Base-by-base conservation (phyloP, 1,140 invertebrate genomes). In the Hyphantria cunea region DNA sequence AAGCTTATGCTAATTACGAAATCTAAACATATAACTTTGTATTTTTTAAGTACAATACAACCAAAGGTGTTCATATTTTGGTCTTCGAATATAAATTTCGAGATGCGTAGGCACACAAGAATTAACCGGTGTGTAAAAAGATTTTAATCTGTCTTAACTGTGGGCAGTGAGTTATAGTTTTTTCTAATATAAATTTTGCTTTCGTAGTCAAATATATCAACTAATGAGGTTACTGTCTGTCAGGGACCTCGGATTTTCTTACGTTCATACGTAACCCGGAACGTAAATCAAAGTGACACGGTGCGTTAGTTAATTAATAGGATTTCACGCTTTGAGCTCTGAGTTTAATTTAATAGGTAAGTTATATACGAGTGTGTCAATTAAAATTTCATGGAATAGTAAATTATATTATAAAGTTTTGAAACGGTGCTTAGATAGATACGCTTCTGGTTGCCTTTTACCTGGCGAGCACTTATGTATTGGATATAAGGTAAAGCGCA, bases 21-120 rank as follows among this genome's bases (percentile, higher is more conserved):
- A 60, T 59, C n/a, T 59, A 12, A 11, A 51, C 25, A 39, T 11
- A 50, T 14, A 41, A 44, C 47, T 37, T 59, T 49, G 45, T 42
- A 42, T 42, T 64, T 50, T 62, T 67, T 73, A 64, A 25, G 17
- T 75, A 62, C 69, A 62, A 72, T 50, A 73, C 72, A 71, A 77
- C 74, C 55, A 55, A 66, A 70, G 66, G 66, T 73, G 73, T 80
- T 86, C 72, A 78, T 77, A 75, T 79, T 83, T 79, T 70, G 68
- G 49, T 64, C 73, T 84, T 80, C 77, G 78, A 84, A 82, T 80
- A 86, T 72, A 78, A 86, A 85, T 88, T 77, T 87, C 79, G 72
- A 82, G 64, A 68, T 73, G 81, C 84, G 86, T 89, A 77, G 86
- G 86, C 81, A 84, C 75, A 73, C 56, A 76, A 73, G 79, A 84